Evolutionary conservation across 2,113 vertebrate species (phyloP).

Genomic region (Nibea albiflora): DNA sequence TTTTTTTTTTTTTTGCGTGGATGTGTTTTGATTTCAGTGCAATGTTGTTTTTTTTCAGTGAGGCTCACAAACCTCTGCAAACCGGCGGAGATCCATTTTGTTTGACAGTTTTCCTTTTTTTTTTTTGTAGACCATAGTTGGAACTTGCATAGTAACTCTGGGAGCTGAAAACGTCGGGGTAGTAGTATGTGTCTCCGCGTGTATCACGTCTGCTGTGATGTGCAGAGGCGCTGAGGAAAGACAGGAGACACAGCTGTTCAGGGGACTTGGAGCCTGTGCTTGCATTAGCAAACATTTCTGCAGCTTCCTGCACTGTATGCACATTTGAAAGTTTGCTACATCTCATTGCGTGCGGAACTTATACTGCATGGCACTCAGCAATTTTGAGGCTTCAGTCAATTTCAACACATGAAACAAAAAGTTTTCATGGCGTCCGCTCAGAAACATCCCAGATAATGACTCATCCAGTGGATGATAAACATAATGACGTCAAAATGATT

Average conservation of each 20-base stretch:
- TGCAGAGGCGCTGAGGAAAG: conserved; percentile 60
- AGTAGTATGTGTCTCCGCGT: neutral
- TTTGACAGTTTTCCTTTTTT: conserved; percentile 31
- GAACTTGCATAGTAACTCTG: conserved; percentile 15
- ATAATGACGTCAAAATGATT: neutral
- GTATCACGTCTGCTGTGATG: conserved; percentile 15
- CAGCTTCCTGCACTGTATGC: conserved; percentile 62
- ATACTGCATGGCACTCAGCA: conserved; percentile 45
- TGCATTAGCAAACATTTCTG: conserved; percentile 57
- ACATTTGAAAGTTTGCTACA: conserved; percentile 58
- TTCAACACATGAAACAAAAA: neutral
- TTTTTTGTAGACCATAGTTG: conserved; percentile 6
- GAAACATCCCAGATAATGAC: neutral
- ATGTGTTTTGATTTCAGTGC: neutral
- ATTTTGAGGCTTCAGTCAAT: conserved; percentile 29
- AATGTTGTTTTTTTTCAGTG: neutral
- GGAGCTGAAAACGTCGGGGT: neutral
- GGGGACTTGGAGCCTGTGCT: conserved; percentile 46
- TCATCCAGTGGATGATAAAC: neutral
- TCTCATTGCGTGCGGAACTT: conserved; percentile 38
- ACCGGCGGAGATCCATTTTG: neutral
- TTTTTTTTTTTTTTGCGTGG: conserved; percentile 19
- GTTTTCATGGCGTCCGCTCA: neutral
- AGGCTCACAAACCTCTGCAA: neutral
- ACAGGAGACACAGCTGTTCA: conserved; percentile 64